phyloP scores from a whole-genome alignment of 2,888 invertebrate genomes.

The Tenthredo amoena region DNA sequence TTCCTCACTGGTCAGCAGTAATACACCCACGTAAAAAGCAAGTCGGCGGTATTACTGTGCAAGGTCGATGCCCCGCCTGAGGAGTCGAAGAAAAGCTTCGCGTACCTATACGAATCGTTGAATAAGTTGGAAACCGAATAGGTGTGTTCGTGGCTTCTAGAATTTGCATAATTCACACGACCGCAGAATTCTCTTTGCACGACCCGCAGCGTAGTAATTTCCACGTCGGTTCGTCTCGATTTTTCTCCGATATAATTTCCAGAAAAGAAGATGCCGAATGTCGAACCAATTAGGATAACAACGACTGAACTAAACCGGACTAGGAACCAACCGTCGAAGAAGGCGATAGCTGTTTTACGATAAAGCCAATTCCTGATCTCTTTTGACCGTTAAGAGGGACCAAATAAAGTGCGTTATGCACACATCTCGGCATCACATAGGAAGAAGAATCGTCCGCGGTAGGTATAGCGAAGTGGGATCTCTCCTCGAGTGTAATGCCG shows the following conservation, averaged over 20 bases:
- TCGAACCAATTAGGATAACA: background rate
- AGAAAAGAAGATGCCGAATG: background rate
- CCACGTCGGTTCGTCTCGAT: background rate
- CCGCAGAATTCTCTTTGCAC: background rate
- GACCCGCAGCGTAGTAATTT: background rate
- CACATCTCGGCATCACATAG: background rate
- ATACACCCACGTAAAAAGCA: background rate
- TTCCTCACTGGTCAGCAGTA: background rate
- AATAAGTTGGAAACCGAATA: background rate
- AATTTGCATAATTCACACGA: conserved; percentile 22
- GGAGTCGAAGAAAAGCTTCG: background rate
- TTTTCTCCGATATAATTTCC: background rate
- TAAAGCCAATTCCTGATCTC: background rate
- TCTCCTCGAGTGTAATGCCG: background rate
- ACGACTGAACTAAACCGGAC: background rate
- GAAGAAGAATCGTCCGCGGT: background rate
- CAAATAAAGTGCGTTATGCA: conserved; percentile 2
- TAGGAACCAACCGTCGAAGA: background rate
- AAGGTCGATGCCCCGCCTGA: background rate
- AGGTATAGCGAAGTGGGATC: background rate
- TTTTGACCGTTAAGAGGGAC: background rate
- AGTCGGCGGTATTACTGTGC: background rate
- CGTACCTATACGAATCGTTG: conserved; percentile 4
- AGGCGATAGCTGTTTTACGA: background rate
- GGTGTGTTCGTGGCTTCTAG: background rate